Evolutionary conservation across 1,140 invertebrate genomes (phyloP).

Genomic region (Oreohelix idahoensis): DNA sequence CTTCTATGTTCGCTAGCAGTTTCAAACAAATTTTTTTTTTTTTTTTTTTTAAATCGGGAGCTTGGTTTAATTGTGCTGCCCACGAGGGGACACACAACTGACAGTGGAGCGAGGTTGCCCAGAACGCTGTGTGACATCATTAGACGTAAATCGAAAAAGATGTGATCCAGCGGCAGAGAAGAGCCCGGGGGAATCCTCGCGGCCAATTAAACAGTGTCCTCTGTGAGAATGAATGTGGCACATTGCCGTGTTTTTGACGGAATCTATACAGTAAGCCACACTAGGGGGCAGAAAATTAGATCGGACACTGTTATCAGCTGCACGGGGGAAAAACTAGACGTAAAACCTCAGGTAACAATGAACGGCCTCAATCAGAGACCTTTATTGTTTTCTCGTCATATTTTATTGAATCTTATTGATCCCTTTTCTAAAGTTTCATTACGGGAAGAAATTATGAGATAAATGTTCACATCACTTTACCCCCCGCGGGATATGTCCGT

Average conservation of each 20-base stretch:
- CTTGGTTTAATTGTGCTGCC: too few species aligned
- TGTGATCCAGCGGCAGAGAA: neutral
- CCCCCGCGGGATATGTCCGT: neutral
- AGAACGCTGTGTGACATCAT: too few species aligned
- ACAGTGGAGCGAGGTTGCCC: too few species aligned
- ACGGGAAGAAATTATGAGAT: neutral
- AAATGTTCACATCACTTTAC: neutral
- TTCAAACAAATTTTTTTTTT: too few species aligned
- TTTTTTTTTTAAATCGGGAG: too few species aligned
- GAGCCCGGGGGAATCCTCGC: neutral
- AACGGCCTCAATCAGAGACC: neutral
- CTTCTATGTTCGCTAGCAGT: too few species aligned
- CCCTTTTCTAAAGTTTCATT: neutral
- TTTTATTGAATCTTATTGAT: constrained; percentile 4
- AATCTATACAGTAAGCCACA: neutral
- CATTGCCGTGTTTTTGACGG: neutral
- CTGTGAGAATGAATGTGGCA: neutral
- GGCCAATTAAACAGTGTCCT: neutral
- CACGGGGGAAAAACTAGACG: neutral
- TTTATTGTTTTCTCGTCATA: neutral
- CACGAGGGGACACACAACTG: too few species aligned
- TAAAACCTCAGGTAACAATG: neutral
- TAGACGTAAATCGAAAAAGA: too few species aligned
- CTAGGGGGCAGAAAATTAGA: neutral
- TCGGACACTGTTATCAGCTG: neutral